Percentiles rank a stretch among this genome's conserved stretches.
These are phyloP conservation scores for Smutsia temminckii DNA, from an alignment of 2,797 vertebrate genomes.

Conservation along the genomic window DNA sequence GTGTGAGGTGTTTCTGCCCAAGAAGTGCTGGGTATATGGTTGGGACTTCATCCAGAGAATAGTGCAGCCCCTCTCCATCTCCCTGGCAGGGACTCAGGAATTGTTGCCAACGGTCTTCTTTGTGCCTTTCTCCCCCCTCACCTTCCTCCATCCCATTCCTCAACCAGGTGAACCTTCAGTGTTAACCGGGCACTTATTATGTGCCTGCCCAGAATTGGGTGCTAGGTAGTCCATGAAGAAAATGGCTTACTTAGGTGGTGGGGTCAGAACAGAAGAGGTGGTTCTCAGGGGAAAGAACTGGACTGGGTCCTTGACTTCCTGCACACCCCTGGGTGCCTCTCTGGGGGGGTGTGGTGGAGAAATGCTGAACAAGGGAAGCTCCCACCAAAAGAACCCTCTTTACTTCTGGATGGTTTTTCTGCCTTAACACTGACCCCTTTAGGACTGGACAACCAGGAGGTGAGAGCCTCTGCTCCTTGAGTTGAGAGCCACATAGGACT, in stretches of 20 bases:
- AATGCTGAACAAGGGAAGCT: not conserved
- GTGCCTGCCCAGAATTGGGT: not conserved
- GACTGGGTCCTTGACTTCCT: not conserved
- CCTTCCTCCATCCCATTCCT: not conserved
- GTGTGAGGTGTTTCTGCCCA: not conserved
- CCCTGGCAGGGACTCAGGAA: not conserved
- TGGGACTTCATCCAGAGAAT: not conserved
- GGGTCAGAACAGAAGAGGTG: not conserved
- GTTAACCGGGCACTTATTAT: not conserved
- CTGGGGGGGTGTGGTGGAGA: not conserved
- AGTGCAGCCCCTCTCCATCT: not conserved
- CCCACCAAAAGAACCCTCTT: not conserved
- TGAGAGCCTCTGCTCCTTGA: not conserved
- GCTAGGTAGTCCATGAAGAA: not conserved
- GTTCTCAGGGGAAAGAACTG: not conserved
- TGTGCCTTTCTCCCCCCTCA: not conserved
- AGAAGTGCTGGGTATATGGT: not conserved
- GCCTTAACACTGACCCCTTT: not conserved
- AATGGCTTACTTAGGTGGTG: not conserved
- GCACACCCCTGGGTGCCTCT: no score
- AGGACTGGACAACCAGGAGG: not conserved
- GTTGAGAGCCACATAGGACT: not conserved
- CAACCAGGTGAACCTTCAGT: accelerated
- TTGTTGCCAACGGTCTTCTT: not conserved
- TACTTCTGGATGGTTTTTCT: not conserved